These are phyloP conservation scores for Drosophila elegans DNA, from an alignment of 1,140 invertebrate genomes.

Conservation along the genomic window DNA sequence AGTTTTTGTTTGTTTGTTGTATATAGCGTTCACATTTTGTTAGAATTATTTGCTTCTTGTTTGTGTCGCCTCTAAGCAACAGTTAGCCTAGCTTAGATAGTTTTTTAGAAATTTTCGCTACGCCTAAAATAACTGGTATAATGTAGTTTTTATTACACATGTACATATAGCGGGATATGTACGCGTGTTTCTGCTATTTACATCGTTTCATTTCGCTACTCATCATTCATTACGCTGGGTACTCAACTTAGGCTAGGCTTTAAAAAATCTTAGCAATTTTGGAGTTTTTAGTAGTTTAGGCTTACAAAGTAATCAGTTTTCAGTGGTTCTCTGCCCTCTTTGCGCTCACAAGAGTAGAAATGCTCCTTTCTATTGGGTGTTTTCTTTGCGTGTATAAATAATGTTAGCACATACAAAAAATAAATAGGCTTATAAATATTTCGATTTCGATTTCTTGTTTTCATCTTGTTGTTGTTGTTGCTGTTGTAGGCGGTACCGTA, in stretches of 20 bases:
- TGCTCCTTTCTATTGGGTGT: conserved; percentile 38
- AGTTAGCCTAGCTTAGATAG: conserved; percentile 18
- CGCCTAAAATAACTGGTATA: conserved; percentile 49
- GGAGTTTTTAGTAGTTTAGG: conserved; percentile 58
- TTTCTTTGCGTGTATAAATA: conserved; percentile 70
- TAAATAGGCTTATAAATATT: conserved; percentile 77
- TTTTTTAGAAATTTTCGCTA: conserved; percentile 45
- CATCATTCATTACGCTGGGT: conserved; percentile 12
- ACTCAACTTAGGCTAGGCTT: conserved; percentile 45
- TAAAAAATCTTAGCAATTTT: conserved; percentile 66
- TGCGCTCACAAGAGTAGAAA: conserved; percentile 33
- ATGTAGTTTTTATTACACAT: conserved; percentile 29
- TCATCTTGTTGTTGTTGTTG: conserved; percentile 19
- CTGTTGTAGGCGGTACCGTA: conserved; percentile 29
- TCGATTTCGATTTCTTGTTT: conserved; percentile 66
- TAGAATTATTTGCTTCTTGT: conserved; percentile 64
- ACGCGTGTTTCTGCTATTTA: conserved; percentile 49
- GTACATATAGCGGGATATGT: conserved; percentile 37
- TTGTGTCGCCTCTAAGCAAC: conserved; percentile 12
- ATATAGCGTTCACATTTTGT: conserved; percentile 62
- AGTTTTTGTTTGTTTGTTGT: conserved; percentile 39
- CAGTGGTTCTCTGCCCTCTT: conserved; percentile 31
- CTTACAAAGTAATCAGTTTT: conserved; percentile 78
- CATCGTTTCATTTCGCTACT: conserved; percentile 64
- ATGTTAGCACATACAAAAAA: conserved; percentile 73